Evolutionary conservation across 2,888 invertebrate species (phyloP), one percentile per base, ranked within the genome.

Genomic region (Cosmia trapezina): DNA sequence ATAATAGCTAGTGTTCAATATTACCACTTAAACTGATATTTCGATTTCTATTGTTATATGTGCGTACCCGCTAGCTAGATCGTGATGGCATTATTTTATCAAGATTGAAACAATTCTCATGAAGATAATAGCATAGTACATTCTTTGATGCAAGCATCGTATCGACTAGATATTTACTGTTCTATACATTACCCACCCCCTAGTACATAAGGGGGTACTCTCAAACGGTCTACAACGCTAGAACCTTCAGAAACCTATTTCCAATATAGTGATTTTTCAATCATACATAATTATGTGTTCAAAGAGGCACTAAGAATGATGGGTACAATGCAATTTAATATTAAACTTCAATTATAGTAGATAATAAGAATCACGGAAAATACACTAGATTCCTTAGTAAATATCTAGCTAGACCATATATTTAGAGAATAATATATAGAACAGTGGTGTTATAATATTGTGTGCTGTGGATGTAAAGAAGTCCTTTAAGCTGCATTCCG

Each of bases 401-500:
- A 76, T 82, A 76, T 73, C 81, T 85, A 83, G 73, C 83, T 84
- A 83, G 76, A 84, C 74, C 78, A 83, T 78, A 77, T 71, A 69
- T 53, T 83, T 70, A 80, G 72, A 79, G 78, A 79, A 86, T 86
- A 85, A 86, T 86, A 83, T 84, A 86, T 85, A 86, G 80, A 86
- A 84, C 83, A 86, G 84, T 84, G 83, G 80, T 86, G 85, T 86
- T 80, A 74, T 69, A 69, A 72, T 78, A 76, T 78, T 79, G 74
- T 79, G 85, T 86, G 85, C 74, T 76, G 76, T 78, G 69, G 89
- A 83, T 87, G 91, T 93, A 92, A 92, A 92, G 90, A 90, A 88
- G 87, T 89, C 92, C 93, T 85, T 95, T 96, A 96, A 94, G 96
- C 96, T 96, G 96, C 96, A 95, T 95, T 95, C 96, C 96, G 83